Evolutionary conservation across 1,140 invertebrate genomes (phyloP).

Genomic region (Pseudomyrmex pallidus): DNA sequence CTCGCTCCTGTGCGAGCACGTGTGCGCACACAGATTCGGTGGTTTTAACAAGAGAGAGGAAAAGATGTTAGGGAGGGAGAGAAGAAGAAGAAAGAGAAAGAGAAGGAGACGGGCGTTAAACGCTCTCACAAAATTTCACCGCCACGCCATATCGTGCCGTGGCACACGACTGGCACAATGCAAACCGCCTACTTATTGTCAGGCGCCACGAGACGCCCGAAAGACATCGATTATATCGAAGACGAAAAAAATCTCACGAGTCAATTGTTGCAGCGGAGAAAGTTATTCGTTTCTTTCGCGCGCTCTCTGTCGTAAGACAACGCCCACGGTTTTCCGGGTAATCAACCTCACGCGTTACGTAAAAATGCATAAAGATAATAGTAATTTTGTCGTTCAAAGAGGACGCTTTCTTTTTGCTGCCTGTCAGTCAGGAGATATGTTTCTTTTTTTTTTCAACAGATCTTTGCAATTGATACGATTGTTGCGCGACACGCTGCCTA

Average conservation of each 20-base stretch:
- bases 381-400: slow-evolving; percentile 2
- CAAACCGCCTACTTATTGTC: slow-evolving; percentile 39
- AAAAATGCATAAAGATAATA: slow-evolving; percentile 45
- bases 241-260: slow-evolving; percentile 46
- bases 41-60: slow-evolving; percentile 62
- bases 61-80: too few species aligned
- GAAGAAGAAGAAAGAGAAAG: too few species aligned
- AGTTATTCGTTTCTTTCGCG: slow-evolving; percentile 44
- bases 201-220: slow-evolving; percentile 41
- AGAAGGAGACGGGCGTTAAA: slow-evolving; percentile 54
- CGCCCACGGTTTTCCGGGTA: slow-evolving; percentile 36
- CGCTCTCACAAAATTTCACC: slow-evolving; percentile 74
- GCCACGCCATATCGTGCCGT: slow-evolving; percentile 8
- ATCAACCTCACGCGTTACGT: slow-evolving; percentile 33
- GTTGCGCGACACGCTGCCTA: too few species aligned
- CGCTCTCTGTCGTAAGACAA: slow-evolving; percentile 8
- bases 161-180: slow-evolving; percentile 19
- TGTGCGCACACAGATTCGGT: slow-evolving; percentile 64
- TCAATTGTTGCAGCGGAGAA: slow-evolving; percentile 63
- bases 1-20: slow-evolving; percentile 58
- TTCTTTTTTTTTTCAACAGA: background rate
- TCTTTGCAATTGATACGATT: background rate
- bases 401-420: slow-evolving; percentile 2
- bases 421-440: background rate
- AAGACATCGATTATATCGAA: slow-evolving; percentile 66